Evolutionary conservation across 2,888 invertebrate species (phyloP).

Genomic region (Leucoma salicis): DNA sequence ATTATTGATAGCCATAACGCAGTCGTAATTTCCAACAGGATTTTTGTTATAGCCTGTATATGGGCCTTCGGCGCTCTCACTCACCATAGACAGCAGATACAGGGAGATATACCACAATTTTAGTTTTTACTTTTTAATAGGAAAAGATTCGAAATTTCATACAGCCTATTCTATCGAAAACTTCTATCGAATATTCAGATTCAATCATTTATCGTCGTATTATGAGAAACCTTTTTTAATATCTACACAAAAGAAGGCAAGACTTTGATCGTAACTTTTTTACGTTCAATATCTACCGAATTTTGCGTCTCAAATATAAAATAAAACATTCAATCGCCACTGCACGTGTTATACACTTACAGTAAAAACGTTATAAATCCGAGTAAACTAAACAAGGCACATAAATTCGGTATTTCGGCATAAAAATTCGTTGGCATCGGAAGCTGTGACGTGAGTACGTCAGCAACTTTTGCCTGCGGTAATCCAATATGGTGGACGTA

Average conservation of each 20-base stretch:
- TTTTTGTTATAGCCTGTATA: too few species aligned
- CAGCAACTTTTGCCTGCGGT: slow-evolving; percentile 64
- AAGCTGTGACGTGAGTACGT: slow-evolving; percentile 47
- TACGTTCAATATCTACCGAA: neutral
- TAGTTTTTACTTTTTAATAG: too few species aligned
- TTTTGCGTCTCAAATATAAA: slow-evolving; percentile 8
- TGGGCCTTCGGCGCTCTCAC: too few species aligned
- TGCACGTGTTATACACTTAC: slow-evolving; percentile 19
- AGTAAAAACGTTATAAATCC: slow-evolving; percentile 24
- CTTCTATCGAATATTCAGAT: slow-evolving; percentile 4
- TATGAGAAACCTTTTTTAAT: neutral
- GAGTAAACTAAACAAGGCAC: slow-evolving; percentile 31
- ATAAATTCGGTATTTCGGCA: slow-evolving; percentile 28
- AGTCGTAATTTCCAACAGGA: too few species aligned
- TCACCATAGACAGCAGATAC: too few species aligned
- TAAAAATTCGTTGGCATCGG: slow-evolving; percentile 31
- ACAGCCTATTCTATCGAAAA: neutral
- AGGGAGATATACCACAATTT: too few species aligned
- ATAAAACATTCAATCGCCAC: slow-evolving; percentile 23
- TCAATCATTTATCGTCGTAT: slow-evolving; percentile 7
- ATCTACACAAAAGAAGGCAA: neutral
- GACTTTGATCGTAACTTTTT: slow-evolving; percentile 11
- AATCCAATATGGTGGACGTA: slow-evolving; percentile 64
- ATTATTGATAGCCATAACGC: too few species aligned
- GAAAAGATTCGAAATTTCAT: too few species aligned